Percentiles rank a stretch among this genome's conserved stretches.
Conservation (phyloP, 2,797 vertebrate genomes). For the Helostoma temminkii region DNA sequence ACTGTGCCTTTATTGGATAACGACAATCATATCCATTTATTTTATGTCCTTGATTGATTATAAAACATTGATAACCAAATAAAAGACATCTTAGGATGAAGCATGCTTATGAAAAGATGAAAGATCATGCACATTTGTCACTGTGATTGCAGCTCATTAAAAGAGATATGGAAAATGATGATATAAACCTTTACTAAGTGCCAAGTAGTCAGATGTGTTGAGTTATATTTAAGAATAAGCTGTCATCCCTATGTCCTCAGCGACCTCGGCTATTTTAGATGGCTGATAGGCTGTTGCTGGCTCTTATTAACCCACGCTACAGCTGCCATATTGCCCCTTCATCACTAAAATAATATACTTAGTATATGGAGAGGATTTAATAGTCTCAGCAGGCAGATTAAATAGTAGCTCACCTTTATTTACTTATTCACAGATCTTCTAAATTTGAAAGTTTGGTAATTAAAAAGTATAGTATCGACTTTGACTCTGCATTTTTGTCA, state of each 20-base stretch:
- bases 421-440: too few species aligned
- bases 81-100: conserved; percentile 74
- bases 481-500: conserved; percentile 24
- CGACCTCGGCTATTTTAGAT: conserved; percentile 52
- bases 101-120: conserved; percentile 66
- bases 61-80: conserved; percentile 81
- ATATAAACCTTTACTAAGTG: conserved; percentile 80
- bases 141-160: conserved; percentile 68
- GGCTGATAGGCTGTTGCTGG: conserved; percentile 40
- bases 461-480: background rate
- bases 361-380: conserved; percentile 14
- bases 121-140: conserved; percentile 72
- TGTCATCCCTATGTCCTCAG: conserved; percentile 49
- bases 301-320: conserved; percentile 55
- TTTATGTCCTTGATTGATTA: conserved; percentile 77
- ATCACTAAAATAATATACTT: conserved; percentile 19
- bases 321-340: conserved; percentile 32
- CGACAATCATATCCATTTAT: conserved; percentile 71
- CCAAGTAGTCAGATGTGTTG: conserved; percentile 70
- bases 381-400: conserved; percentile 11
- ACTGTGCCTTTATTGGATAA: conserved; percentile 64
- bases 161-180: conserved; percentile 63
- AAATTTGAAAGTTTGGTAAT: conserved; percentile 6
- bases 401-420: too few species aligned
- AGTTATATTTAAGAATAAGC: conserved; percentile 66